A percentile compares a stretch with the other conserved stretches of the same genome.
Evolutionary conservation across 2,888 invertebrate genomes (phyloP).

Genomic region (Hemistola chrysoprasaria): DNA sequence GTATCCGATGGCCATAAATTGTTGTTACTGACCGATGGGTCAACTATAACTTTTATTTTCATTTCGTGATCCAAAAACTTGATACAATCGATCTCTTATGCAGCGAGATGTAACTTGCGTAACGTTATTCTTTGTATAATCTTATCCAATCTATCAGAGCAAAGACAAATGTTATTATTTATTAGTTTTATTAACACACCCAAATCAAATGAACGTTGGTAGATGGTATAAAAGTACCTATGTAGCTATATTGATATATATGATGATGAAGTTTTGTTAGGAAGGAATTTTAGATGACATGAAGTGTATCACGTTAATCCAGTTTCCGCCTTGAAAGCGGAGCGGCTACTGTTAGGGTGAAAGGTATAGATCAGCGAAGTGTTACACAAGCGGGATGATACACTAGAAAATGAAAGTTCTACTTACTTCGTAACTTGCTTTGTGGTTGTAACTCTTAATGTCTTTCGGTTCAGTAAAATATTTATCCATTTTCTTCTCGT

Average conservation of each 20-base stretch:
- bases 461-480: constrained; percentile 69
- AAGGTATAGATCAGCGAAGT: constrained; percentile 7
- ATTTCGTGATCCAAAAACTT: constrained; percentile 26
- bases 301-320: not conserved
- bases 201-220: constrained; percentile 10
- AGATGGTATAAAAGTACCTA: constrained; percentile 1
- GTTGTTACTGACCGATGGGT: constrained; percentile 19
- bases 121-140: constrained; percentile 26
- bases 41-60: constrained; percentile 28
- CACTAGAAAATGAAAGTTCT: constrained; percentile 13
- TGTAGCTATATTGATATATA: no score
- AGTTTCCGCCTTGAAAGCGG: constrained; percentile 6
- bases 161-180: constrained; percentile 21
- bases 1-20: constrained; percentile 27
- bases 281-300: no score
- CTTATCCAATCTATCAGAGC: constrained; percentile 26
- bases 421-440: constrained; percentile 66
- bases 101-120: constrained; percentile 21
- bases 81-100: constrained; percentile 27
- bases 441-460: constrained; percentile 55
- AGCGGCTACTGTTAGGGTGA: constrained; percentile 6
- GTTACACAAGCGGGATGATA: constrained; percentile 3
- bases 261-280: no score
- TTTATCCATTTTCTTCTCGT: constrained; percentile 68
- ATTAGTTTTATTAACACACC: constrained; percentile 18